These are phyloP conservation scores for Epinotia ramella DNA, from an alignment of 2,888 invertebrate genomes.

Conservation along the genomic window DNA sequence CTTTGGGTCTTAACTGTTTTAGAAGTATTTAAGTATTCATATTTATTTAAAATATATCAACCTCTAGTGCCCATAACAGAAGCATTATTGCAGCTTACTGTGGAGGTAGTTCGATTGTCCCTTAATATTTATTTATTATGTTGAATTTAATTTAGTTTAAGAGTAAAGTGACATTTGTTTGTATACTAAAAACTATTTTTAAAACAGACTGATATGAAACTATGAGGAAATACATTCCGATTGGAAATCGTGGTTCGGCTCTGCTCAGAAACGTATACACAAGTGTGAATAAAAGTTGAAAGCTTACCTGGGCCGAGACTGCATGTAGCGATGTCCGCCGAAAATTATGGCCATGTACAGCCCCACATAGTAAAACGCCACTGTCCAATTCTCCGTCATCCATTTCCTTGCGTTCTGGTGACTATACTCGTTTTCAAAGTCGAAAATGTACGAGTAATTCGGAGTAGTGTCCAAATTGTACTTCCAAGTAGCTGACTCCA, in stretches of 20 bases:
- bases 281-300: constrained; percentile 7
- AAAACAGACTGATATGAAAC: neutral
- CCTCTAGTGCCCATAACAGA: no score
- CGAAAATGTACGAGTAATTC: constrained; percentile 97
- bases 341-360: constrained; percentile 97
- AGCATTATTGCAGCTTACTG: no score
- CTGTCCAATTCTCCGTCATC: constrained; percentile 99
- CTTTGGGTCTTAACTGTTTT: no score
- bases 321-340: constrained; percentile 97
- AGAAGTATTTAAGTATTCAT: no score
- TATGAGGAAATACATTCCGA: neutral
- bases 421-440: constrained; percentile 97
- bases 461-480: constrained; percentile 87
- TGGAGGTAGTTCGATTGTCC: no score
- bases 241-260: constrained; percentile 24
- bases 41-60: no score
- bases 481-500: constrained; percentile 78
- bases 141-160: neutral
- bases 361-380: constrained; percentile 94
- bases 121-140: neutral
- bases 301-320: constrained; percentile 91
- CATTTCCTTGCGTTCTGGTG: constrained; percentile 95
- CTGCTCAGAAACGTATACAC: neutral
- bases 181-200: neutral
- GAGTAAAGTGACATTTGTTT: no score